phyloP scores from a whole-genome alignment of 2,888 invertebrate genomes.

The Apamea epomidion region DNA sequence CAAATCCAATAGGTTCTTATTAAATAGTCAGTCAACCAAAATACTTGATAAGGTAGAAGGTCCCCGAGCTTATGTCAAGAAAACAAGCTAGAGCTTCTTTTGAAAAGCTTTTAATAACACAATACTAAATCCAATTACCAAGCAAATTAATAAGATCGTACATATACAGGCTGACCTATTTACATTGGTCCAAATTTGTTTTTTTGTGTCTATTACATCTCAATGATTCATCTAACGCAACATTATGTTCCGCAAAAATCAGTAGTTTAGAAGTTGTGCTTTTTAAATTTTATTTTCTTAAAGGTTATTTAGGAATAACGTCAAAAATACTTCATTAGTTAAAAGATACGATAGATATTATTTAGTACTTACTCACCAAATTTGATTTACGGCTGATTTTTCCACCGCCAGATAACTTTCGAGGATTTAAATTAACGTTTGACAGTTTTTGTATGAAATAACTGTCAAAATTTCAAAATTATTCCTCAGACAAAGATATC shows the following conservation, averaged over 20 bases:
- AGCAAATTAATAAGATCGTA: neutral
- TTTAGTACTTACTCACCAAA: no score
- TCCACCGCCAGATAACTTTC: no score
- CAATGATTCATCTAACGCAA: neutral
- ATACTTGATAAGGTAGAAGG: constrained; percentile 16
- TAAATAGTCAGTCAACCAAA: constrained; percentile 42
- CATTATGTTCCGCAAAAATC: neutral
- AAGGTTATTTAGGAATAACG: neutral
- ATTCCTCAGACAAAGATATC: no score
- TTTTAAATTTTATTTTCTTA: neutral
- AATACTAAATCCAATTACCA: neutral
- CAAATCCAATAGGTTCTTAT: constrained; percentile 55
- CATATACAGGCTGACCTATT: neutral
- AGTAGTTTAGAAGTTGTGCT: neutral
- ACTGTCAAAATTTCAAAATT: no score
- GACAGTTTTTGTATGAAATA: no score
- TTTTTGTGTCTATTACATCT: neutral
- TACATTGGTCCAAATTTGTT: neutral
- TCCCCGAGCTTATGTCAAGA: neutral
- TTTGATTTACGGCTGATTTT: no score
- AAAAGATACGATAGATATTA: no score
- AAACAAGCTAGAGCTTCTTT: neutral
- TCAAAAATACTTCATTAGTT: neutral
- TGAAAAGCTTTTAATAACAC: neutral
- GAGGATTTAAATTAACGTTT: no score